Percentiles rank a stretch among this genome's conserved stretches.
Conservation (phyloP, 2,888 invertebrate genomes). For the Choreutis nemorana region DNA sequence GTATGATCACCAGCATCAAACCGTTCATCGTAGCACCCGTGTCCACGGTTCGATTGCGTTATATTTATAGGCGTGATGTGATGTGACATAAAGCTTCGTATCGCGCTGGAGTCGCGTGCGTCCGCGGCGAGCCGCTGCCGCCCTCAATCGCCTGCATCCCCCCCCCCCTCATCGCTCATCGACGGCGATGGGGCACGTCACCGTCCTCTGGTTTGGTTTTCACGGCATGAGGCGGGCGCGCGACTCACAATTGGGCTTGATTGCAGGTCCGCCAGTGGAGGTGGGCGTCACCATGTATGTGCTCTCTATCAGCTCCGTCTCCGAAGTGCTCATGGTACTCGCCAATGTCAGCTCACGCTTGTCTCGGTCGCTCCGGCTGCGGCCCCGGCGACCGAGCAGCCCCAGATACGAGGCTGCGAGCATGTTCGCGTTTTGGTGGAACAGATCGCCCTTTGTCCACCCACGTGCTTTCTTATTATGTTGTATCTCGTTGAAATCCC, state of each 20-base stretch:
- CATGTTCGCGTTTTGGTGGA: conserved; percentile 61
- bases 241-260: conserved; percentile 61
- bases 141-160: conserved; percentile 14
- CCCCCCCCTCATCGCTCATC: conserved; percentile 23
- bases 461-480: conserved; percentile 61
- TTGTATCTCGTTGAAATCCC: conserved; percentile 12
- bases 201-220: conserved; percentile 51
- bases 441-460: conserved; percentile 53
- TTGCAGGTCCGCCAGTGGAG: conserved; percentile 96
- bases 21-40: conserved; percentile 63
- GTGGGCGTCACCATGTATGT: conserved; percentile 98
- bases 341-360: conserved; percentile 59
- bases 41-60: conserved; percentile 54
- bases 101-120: conserved; percentile 15
- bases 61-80: conserved; percentile 25
- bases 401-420: conserved; percentile 66
- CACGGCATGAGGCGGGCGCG: conserved; percentile 40
- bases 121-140: conserved; percentile 9
- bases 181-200: conserved; percentile 48
- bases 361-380: conserved; percentile 46
- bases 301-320: conserved; percentile 97
- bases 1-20: conserved; percentile 58
- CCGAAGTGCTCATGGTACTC: conserved; percentile 97
- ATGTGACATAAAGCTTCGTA: conserved; percentile 13
- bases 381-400: conserved; percentile 58